Conservation (phyloP, 2,797 vertebrate genomes). For the Crocodylus rhombifer region DNA sequence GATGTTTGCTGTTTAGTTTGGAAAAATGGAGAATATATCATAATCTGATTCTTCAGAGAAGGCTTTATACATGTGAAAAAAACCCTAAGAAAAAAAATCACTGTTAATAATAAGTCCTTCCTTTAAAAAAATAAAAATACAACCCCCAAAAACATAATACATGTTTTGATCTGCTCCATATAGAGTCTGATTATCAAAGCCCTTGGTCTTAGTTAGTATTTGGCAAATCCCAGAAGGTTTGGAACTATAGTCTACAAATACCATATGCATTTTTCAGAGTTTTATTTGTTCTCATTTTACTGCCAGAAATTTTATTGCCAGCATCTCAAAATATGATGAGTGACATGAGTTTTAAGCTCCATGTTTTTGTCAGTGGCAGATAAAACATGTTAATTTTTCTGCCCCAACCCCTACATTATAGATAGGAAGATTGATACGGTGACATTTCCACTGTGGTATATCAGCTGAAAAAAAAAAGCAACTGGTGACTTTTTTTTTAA, state of each 20-base stretch:
- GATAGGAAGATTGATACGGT: too few species aligned
- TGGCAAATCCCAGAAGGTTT: not conserved
- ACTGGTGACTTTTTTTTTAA: too few species aligned
- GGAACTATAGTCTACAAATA: not conserved
- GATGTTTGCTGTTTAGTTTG: not conserved
- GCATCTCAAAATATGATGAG: constrained; percentile 65
- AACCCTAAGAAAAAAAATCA: not conserved
- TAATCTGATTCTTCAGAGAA: not conserved
- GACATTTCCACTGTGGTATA: too few species aligned
- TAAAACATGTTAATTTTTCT: too few species aligned
- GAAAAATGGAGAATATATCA: not conserved
- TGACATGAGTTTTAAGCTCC: constrained; percentile 51
- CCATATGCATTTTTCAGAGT: constrained; percentile 69
- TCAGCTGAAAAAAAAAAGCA: too few species aligned
- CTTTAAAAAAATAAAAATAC: not conserved
- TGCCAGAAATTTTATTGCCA: constrained; percentile 59
- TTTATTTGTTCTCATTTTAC: constrained; percentile 69
- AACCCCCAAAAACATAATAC: not conserved
- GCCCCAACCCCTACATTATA: too few species aligned
- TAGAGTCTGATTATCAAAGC: not conserved
- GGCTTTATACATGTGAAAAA: not conserved
- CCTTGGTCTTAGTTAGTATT: not conserved
- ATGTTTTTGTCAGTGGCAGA: too few species aligned
- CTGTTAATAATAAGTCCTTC: not conserved
- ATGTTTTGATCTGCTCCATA: not conserved